phyloP scores from a whole-genome alignment of 1,140 invertebrate genomes.

The Dryas iulia region DNA sequence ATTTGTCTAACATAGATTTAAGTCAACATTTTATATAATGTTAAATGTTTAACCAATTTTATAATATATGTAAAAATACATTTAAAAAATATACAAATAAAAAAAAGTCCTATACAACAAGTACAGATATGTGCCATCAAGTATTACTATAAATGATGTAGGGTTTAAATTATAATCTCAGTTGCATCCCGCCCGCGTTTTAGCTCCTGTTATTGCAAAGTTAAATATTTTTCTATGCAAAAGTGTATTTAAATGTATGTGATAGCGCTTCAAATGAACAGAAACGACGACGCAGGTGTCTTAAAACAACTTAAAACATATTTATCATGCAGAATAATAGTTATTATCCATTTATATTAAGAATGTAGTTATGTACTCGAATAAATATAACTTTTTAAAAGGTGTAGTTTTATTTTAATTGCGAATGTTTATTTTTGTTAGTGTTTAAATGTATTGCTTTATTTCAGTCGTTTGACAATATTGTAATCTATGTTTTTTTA shows the following conservation, averaged over 20 bases:
- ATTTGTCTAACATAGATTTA: conserved; percentile 9
- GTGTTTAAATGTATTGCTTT: no score
- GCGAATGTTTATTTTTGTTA: no score
- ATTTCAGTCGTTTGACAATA: no score
- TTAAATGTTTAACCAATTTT: not conserved
- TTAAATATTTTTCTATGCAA: conserved; percentile 71
- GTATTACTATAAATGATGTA: conserved; percentile 40
- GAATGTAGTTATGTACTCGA: conserved; percentile 81
- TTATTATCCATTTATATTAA: conserved; percentile 79
- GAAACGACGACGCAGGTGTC: conserved; percentile 65
- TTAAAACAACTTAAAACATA: conserved; percentile 75
- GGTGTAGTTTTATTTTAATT: conserved; percentile 36
- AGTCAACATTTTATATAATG: not conserved
- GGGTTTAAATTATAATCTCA: conserved; percentile 42
- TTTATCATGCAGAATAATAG: conserved; percentile 77
- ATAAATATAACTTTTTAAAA: conserved; percentile 81
- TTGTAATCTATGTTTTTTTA: no score
- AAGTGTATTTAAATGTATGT: conserved; percentile 63
- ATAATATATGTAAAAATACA: conserved; percentile 25
- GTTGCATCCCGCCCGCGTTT: conserved; percentile 51
- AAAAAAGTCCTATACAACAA: conserved; percentile 37
- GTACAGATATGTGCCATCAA: conserved; percentile 64
- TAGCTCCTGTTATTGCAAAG: conserved; percentile 54
- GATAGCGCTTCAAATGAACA: conserved; percentile 65
- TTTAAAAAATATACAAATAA: conserved; percentile 9